Evolutionary conservation across 1,140 invertebrate species (phyloP).

Genomic region (Luehdorfia chinensis): DNA sequence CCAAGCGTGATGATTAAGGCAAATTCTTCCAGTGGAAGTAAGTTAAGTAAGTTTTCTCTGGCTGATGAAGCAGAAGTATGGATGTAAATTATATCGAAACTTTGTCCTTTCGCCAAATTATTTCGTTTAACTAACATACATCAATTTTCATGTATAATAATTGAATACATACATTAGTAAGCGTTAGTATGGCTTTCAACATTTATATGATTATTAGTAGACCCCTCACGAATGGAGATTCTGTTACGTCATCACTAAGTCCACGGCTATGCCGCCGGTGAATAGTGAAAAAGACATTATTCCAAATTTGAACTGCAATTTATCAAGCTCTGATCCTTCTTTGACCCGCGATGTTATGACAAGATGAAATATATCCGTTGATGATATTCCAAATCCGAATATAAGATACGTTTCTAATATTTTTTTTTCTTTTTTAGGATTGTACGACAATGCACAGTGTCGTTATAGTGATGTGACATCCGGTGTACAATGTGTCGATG

Average conservation of each 20-base stretch:
- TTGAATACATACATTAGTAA: no score
- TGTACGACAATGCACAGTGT: constrained; percentile 40
- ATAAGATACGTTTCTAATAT: constrained; percentile 48
- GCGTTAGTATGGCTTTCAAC: no score
- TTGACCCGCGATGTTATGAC: constrained; percentile 73
- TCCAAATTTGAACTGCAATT: constrained; percentile 71
- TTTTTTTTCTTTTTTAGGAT: constrained; percentile 34
- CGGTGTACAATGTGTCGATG: constrained; percentile 56
- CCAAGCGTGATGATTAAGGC: no score
- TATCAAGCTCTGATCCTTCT: constrained; percentile 66
- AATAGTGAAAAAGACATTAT: constrained; percentile 76
- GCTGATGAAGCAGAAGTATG: no score
- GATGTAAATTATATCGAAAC: no score
- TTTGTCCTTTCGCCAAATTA: no score
- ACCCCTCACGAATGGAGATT: constrained; percentile 37
- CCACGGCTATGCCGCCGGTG: constrained; percentile 34
- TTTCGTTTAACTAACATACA: no score
- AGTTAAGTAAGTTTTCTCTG: no score
- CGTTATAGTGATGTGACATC: constrained; percentile 67
- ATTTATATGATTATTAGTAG: constrained; percentile 17
- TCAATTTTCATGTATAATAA: no score
- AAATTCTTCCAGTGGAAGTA: no score
- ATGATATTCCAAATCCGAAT: constrained; percentile 69
- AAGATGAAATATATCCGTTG: constrained; percentile 70
- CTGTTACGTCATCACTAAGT: constrained; percentile 59